Base-by-base conservation (phyloP, 2,888 invertebrate genomes). In the Hirtodrosophila alboralis region DNA sequence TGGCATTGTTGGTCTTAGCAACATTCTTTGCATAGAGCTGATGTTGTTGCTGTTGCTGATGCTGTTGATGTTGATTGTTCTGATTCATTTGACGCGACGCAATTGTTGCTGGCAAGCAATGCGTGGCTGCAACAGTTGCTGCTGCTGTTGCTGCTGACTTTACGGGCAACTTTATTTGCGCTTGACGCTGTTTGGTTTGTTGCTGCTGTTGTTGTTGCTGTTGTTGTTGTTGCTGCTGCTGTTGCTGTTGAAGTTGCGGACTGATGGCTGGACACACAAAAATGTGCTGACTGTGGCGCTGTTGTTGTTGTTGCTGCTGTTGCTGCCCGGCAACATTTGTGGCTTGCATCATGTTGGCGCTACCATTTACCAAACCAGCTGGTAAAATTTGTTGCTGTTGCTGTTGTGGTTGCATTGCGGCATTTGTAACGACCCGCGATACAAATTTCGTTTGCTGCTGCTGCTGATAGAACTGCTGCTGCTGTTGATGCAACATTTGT, bases 301-400 rank as follows among this genome's bases (percentile, higher is more conserved):
- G 84, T 9, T 83, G 80, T 3, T 64, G 78, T 30, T 64, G 72
- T 1, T 64, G 73, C 12, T 49, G 49, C 10, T 57, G 57, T 14
- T 40, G 62, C n/a, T 61, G 64, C 14, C 49, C 49, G 18, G 62
- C 48, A 51, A 64, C 65, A 61, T 68, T 80, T 43, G 66, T 13
- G n/a, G 60, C 56, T 59, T 79, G 80, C 63, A 77, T 57, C 69
- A 79, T 61, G 62, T 45, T 81, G 62, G 45, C 63, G 48, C 16
- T 75, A 53, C 59, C 81, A 71, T 87, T 88, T 81, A 87, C 79
- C 84, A 88, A 83, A 43, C 86, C 87, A 73, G 84, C 79, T 85
- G 87, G 81, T 72, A 87, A 68, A 56, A 71, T 74, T 62, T 77
- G 85, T 47, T 81, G 84, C 9, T 65, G 70, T 6, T 72, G 56